Evolutionary conservation across 2,113 vertebrate genomes (phyloP), one percentile per base, ranked within the genome.

Genomic region (Piaya cayana): DNA sequence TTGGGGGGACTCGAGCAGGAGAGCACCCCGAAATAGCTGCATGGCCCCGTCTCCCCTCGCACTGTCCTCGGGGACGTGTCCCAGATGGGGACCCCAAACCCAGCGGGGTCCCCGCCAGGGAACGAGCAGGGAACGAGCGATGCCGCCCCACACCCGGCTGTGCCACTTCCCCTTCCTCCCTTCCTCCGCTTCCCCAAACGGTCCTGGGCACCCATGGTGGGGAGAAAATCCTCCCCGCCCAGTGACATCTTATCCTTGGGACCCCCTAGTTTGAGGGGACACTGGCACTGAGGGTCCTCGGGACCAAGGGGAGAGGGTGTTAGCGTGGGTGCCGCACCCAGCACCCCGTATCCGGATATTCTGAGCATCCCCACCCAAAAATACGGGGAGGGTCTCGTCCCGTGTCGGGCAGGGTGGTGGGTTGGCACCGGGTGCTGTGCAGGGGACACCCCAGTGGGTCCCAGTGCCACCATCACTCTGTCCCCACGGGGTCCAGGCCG

Each of bases 341-440:
- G 69, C 26, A 10, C 8, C 45, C 21, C 9, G 0, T 1, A 2
- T 4, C 53, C 2, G 3, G n/a, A 8, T 1, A 52, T 77, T 86
- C 37, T 0, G 17, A 74, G 74, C 62, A 90, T 82, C 69, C 29
- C 42, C 88, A 70, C 60, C 76, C 67, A 23, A 72, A n/a, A 91
- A 86, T 14, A 3, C 0, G 2, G 29, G 58, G 52, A 4, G 53
- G 30, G 19, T 16, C 50, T 30, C 2, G 37, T 75, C 34, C 59
- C 3, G 0, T 12, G 6, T 27, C 0, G 1, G 20, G 36, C 47
- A 22, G 0, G 1, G 3, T 2, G 0, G 3, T 4, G 58, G 58
- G 47, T 1, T 45, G 85, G 85, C 85, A 42, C 12, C 1, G 63
- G 12, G 37, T 3, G 68, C 37, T 8, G 14, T 1, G 50, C 18